phyloP scores from a whole-genome alignment of 1,140 invertebrate genomes.

The Coenobita brevimanus region DNA sequence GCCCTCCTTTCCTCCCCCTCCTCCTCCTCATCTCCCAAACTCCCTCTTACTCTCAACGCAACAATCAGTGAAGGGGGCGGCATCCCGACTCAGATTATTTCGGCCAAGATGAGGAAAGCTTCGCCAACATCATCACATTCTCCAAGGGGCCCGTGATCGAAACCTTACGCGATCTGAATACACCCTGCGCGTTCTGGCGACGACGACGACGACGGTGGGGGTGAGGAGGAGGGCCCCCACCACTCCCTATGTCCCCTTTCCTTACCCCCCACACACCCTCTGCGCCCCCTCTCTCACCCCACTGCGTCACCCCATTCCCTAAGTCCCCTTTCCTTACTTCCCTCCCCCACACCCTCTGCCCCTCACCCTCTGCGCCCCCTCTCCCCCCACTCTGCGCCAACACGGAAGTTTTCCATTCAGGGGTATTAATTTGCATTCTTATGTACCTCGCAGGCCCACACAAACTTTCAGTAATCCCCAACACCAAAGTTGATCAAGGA shows the following conservation, averaged over 20 bases:
- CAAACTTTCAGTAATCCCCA: neutral
- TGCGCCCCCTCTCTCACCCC: too few relatives aligned
- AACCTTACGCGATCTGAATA: neutral
- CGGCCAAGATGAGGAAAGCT: conserved; percentile 29
- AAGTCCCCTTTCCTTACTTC: too few relatives aligned
- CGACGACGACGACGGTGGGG: neutral
- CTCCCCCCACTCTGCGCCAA: neutral
- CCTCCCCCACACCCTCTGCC: too few relatives aligned
- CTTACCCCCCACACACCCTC: neutral
- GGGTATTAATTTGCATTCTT: conserved; percentile 30
- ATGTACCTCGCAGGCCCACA: neutral
- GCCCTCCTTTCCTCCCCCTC: neutral
- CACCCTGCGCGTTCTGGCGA: too few relatives aligned
- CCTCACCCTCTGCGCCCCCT: neutral
- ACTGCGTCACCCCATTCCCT: too few relatives aligned
- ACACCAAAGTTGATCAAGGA: conserved; percentile 16
- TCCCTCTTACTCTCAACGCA: conserved; percentile 22
- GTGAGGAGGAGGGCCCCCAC: neutral
- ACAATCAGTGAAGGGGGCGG: conserved; percentile 44
- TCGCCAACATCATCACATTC: neutral
- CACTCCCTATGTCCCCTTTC: neutral
- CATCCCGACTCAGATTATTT: conserved; percentile 28
- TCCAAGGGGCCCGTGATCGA: conserved; percentile 19
- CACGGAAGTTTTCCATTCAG: conserved; percentile 41
- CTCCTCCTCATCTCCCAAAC: too few relatives aligned